These are phyloP conservation scores for Alces alces DNA, from an alignment of 2,113 vertebrate genomes.

Conservation along the genomic window DNA sequence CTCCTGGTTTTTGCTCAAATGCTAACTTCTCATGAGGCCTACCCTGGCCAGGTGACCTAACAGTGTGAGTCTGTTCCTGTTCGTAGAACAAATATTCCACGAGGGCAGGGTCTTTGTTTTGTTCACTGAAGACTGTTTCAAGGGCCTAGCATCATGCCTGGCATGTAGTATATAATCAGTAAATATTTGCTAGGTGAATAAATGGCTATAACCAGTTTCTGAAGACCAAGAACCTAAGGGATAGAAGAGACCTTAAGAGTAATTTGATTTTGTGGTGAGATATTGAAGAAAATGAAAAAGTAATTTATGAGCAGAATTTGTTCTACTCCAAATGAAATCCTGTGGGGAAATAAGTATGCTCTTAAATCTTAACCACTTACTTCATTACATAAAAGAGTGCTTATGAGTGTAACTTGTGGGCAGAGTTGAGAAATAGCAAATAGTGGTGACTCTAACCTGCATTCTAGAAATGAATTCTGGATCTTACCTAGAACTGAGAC, in stretches of 20 bases:
- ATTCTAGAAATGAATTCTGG: not conserved
- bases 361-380: not conserved
- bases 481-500: not conserved
- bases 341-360: not conserved
- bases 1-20: not conserved
- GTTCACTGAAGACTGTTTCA: not conserved
- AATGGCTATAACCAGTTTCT: not conserved
- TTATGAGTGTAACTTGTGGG: not conserved
- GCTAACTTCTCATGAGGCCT: not conserved
- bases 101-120: not conserved
- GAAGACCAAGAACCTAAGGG: not conserved
- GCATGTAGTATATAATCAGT: not conserved
- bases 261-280: not conserved
- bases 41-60: not conserved
- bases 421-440: not conserved
- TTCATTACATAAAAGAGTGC: not conserved
- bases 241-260: not conserved
- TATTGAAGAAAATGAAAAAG: not conserved
- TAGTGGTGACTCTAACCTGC: not conserved
- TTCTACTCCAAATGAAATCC: conserved; percentile 33
- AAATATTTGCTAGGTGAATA: not conserved
- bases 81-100: not conserved
- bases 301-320: not conserved
- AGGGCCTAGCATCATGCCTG: not conserved
- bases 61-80: not conserved